Conservation (phyloP, 2,888 invertebrate species). For the Diarsia rubi region DNA sequence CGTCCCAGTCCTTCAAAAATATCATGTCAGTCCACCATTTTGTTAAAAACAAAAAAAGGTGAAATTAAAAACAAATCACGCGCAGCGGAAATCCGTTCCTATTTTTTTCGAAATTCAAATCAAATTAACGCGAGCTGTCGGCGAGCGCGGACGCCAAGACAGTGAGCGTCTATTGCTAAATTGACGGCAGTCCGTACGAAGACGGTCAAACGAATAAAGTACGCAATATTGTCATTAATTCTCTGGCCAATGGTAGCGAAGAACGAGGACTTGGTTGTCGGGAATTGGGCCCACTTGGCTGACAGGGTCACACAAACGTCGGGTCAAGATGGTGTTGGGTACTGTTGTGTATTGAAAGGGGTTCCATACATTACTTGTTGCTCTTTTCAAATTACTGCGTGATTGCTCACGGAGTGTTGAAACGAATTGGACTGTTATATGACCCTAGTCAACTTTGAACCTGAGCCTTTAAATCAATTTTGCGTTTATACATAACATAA, state of each 20-base stretch:
- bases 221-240: constrained; percentile 86
- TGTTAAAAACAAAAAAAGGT: constrained; percentile 42
- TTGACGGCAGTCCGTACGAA: constrained; percentile 78
- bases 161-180: constrained; percentile 82
- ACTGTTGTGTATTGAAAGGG: constrained; percentile 57
- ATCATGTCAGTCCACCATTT: constrained; percentile 82
- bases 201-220: constrained; percentile 87
- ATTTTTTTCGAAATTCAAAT: constrained; percentile 66
- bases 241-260: constrained; percentile 83
- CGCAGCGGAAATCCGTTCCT: constrained; percentile 44
- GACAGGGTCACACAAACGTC: constrained; percentile 84
- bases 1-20: constrained; percentile 78
- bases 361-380: constrained; percentile 52
- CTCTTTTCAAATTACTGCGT: constrained; percentile 20
- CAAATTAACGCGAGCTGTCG: constrained; percentile 61
- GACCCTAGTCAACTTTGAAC: constrained; percentile 31
- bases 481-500: no score
- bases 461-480: not conserved
- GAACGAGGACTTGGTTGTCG: constrained; percentile 72
- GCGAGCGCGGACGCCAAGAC: constrained; percentile 64
- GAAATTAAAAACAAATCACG: constrained; percentile 16
- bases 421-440: constrained; percentile 28
- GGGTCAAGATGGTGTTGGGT: constrained; percentile 78
- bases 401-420: constrained; percentile 11
- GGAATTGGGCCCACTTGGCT: constrained; percentile 88